Evolutionary conservation across 2,888 invertebrate genomes (phyloP), one percentile per base, ranked within the genome.

Genomic region (Allygus modestus): DNA sequence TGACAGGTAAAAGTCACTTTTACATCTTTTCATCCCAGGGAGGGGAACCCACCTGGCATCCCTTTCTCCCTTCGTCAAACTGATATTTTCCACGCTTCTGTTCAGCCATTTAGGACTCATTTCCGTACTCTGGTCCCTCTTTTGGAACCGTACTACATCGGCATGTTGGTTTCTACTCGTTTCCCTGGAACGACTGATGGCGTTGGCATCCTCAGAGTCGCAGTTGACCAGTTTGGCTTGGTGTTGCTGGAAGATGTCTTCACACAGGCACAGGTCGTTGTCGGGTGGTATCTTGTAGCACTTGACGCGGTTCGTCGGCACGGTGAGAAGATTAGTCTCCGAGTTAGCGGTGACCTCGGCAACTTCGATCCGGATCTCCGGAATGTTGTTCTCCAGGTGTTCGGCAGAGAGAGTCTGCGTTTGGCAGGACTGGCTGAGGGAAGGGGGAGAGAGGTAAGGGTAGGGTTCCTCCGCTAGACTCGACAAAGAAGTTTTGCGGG

Each of bases 191-290:
- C 58, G 46, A 61, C 31, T 85, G 28, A 85, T 85, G 26, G 85
- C 85, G 11, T 83, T 87, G 0, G 88, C 88, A 83, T 88, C 88
- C 69, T 88, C 88, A 5, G 87, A 86, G 83, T 88, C 88, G 75
- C 88, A 88, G 79, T 88, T 87, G 46, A 88, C 85, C 37, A 88
- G 84, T 28, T 87, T 85, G 11, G 88, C 88, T 79, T 88, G 88
- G 61, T 88, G 88, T 84, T 88, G 87, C 79, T 88, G 88, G 54
- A 88, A 88, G 15, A 88, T 88, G 43, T 88, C 88, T 73, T 88
- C 88, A 61, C 87, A 87, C 37, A 87, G 75, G 31, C 87, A 87
- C 51, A 88, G 82, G 75, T 87, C 86, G 58, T 86, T 87, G 41
- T 86, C 86, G n/a, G 87, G 85, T 9, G 87, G 87, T 46, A 87